These are phyloP conservation scores for Hyles lineata DNA, from an alignment of 2,888 invertebrate genomes.

Conservation along the genomic window DNA sequence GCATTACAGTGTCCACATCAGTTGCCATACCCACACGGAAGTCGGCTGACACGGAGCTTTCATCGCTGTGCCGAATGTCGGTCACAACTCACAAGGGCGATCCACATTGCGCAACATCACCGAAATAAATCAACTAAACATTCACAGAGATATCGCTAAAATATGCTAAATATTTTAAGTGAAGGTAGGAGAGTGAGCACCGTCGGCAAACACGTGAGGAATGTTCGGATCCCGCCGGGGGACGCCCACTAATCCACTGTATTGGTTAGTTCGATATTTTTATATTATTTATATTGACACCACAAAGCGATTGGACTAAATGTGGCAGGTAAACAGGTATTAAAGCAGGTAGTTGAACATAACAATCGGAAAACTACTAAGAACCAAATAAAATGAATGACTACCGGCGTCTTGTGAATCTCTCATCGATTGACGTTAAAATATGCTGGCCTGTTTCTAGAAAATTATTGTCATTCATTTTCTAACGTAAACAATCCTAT, in stretches of 20 bases:
- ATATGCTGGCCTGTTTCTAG: too few relatives aligned
- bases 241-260: not conserved
- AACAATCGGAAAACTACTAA: too few relatives aligned
- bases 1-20: not conserved
- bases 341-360: too few relatives aligned
- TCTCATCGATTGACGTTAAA: too few relatives aligned
- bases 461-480: too few relatives aligned
- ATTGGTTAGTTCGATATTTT: too few relatives aligned
- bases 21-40: not conserved
- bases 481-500: too few relatives aligned
- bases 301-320: too few relatives aligned
- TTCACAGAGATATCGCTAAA: not conserved
- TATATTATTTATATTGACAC: too few relatives aligned
- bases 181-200: not conserved
- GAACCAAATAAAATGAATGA: too few relatives aligned
- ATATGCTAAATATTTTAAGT: slow-evolving; percentile 17
- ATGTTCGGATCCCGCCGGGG: not conserved
- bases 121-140: slow-evolving; percentile 9
- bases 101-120: slow-evolving; percentile 8
- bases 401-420: too few relatives aligned
- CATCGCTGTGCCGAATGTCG: not conserved
- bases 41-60: not conserved
- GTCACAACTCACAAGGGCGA: not conserved
- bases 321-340: too few relatives aligned
- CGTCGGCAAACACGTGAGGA: not conserved